phyloP scores from a whole-genome alignment of 1,140 invertebrate genomes.

The Scaptomyza montana region DNA sequence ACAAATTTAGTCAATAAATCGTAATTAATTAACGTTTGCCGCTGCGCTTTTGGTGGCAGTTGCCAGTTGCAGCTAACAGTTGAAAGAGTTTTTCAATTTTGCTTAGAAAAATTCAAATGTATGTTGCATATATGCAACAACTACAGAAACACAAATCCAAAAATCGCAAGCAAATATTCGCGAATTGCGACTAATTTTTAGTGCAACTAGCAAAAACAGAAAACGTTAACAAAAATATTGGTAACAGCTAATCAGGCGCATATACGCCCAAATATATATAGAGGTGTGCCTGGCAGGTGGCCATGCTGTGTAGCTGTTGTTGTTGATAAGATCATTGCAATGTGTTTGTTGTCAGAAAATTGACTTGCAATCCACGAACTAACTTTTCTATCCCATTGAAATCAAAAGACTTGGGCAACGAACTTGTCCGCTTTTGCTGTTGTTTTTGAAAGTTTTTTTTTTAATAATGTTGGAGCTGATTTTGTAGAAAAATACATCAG shows the following conservation, averaged over 20 bases:
- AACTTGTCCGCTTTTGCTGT: conserved; percentile 47
- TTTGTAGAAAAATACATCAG: too few species aligned
- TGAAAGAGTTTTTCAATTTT: conserved; percentile 62
- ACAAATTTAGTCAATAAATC: conserved; percentile 82
- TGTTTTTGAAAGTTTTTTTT: conserved; percentile 31
- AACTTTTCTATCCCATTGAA: conserved; percentile 62
- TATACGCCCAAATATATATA: conserved; percentile 60
- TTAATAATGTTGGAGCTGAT: background rate
- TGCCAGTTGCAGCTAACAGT: conserved; percentile 32
- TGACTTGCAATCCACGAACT: conserved; percentile 70
- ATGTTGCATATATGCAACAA: conserved; percentile 13
- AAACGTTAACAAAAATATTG: conserved; percentile 66
- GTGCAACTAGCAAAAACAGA: conserved; percentile 53
- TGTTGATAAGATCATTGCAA: conserved; percentile 78
- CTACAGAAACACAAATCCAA: conserved; percentile 21
- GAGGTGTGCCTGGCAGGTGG: conserved; percentile 75
- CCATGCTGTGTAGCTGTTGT: conserved; percentile 43
- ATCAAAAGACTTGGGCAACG: conserved; percentile 75
- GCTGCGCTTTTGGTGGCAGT: conserved; percentile 31
- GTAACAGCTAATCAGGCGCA: conserved; percentile 75
- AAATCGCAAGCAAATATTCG: conserved; percentile 60
- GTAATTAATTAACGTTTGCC: conserved; percentile 79
- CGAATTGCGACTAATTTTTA: conserved; percentile 78
- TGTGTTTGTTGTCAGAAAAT: conserved; percentile 78
- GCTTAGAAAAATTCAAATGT: conserved; percentile 46